phyloP scores from a whole-genome alignment of 2,888 invertebrate species.

The Cantharis rufa region DNA sequence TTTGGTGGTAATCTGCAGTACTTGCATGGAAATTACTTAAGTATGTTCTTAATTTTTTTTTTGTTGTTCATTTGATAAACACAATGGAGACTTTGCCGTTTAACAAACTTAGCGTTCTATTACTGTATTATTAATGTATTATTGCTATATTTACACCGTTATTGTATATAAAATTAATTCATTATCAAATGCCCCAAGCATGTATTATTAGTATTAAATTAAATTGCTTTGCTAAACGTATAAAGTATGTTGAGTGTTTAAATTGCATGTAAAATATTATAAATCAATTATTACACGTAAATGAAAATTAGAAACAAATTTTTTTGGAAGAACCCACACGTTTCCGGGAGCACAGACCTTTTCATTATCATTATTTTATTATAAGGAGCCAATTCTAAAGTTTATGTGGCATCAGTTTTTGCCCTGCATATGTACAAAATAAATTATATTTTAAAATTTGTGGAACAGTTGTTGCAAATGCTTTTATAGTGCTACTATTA shows the following conservation, averaged over 20 bases:
- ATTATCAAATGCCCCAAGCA: neutral
- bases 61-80: too few relatives aligned
- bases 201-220: neutral
- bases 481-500: neutral
- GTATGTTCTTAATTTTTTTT: too few relatives aligned
- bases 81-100: neutral
- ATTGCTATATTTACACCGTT: neutral
- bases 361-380: neutral
- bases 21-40: too few relatives aligned
- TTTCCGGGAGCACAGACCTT: neutral
- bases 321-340: neutral
- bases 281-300: neutral
- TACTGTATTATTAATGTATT: neutral
- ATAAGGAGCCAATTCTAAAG: neutral
- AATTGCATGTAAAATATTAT: neutral
- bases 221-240: neutral
- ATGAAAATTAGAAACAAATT: neutral
- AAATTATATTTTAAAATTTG: neutral
- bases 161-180: neutral
- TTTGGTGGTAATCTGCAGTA: too few relatives aligned
- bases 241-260: neutral
- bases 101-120: neutral
- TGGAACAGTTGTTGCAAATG: neutral
- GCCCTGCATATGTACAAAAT: neutral
- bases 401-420: neutral